phyloP scores from a whole-genome alignment of 2,888 invertebrate species.

The Hypomecis atomaria region DNA sequence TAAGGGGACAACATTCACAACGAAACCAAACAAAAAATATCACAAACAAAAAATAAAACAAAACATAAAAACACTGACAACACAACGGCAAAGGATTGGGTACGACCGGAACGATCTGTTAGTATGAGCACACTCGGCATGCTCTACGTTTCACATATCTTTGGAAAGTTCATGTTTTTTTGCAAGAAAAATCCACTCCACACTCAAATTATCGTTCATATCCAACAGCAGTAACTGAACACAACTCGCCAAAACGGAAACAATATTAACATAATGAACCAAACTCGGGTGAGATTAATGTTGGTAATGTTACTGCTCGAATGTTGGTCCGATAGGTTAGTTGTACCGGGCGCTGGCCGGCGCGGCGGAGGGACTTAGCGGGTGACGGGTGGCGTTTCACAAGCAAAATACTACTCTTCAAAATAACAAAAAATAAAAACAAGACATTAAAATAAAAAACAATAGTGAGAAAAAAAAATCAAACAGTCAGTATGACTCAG shows the following conservation, averaged over 20 bases:
- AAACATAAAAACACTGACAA: slow-evolving; percentile 69
- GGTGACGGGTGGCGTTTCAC: slow-evolving; percentile 79
- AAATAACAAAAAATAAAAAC: slow-evolving; percentile 62
- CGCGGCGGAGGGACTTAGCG: slow-evolving; percentile 68
- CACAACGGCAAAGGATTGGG: slow-evolving; percentile 79
- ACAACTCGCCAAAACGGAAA: slow-evolving; percentile 60
- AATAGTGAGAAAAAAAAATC: slow-evolving; percentile 69
- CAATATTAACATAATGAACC: slow-evolving; percentile 57
- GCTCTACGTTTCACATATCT: slow-evolving; percentile 61
- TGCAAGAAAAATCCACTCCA: slow-evolving; percentile 81
- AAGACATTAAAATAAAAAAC: slow-evolving; percentile 59
- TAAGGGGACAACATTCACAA: slow-evolving; percentile 77
- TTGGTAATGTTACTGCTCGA: slow-evolving; percentile 69
- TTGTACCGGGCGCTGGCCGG: slow-evolving; percentile 60
- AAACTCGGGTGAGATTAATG: slow-evolving; percentile 53
- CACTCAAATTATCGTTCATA: slow-evolving; percentile 76
- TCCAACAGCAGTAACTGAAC: slow-evolving; percentile 76
- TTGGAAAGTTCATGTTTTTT: slow-evolving; percentile 45
- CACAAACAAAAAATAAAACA: slow-evolving; percentile 55
- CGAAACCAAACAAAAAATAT: slow-evolving; percentile 59
- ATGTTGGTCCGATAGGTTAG: slow-evolving; percentile 69
- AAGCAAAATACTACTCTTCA: slow-evolving; percentile 81
- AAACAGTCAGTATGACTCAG: slow-evolving; percentile 85
- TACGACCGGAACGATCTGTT: slow-evolving; percentile 69
- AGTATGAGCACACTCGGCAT: slow-evolving; percentile 77